These are phyloP conservation scores for Drosophila lacteicornis DNA, from an alignment of 1,140 invertebrate species.

Conservation along the genomic window DNA sequence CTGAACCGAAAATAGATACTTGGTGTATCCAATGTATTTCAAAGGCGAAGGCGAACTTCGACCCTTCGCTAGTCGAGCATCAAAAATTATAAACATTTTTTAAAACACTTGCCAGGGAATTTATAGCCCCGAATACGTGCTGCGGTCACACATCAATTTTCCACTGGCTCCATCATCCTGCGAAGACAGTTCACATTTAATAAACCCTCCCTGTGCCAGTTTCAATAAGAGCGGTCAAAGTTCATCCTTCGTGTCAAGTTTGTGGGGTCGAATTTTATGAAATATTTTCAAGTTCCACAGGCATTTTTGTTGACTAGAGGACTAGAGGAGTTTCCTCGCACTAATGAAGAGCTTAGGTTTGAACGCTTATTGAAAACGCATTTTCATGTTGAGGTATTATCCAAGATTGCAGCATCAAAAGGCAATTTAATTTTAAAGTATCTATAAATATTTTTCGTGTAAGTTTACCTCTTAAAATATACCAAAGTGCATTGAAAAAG, in stretches of 20 bases:
- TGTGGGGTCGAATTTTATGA: constrained; percentile 13
- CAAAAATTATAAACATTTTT: constrained; percentile 82
- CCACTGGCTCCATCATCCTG: constrained; percentile 18
- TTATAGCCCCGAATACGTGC: constrained; percentile 74
- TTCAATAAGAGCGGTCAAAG: constrained; percentile 41
- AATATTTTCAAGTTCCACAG: not conserved
- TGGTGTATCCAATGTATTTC: constrained; percentile 13
- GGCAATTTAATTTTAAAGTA: no score
- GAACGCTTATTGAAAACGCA: no score
- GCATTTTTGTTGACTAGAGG: not conserved
- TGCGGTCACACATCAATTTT: constrained; percentile 76
- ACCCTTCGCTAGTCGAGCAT: constrained; percentile 31
- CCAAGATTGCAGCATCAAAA: no score
- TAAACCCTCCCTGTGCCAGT: constrained; percentile 61
- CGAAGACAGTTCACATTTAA: constrained; percentile 56
- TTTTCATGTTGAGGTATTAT: not conserved
- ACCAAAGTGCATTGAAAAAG: no score
- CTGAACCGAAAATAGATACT: constrained; percentile 24
- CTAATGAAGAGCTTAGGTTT: constrained; percentile 5
- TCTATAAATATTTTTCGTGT: no score
- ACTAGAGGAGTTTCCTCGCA: not conserved
- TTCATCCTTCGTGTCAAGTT: constrained; percentile 9
- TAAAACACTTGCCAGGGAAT: constrained; percentile 75
- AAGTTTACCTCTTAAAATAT: no score
- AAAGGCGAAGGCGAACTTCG: constrained; percentile 21